These are phyloP conservation scores for Wiebesia pumilae DNA, from an alignment of 1,140 invertebrate species.

Conservation along the genomic window DNA sequence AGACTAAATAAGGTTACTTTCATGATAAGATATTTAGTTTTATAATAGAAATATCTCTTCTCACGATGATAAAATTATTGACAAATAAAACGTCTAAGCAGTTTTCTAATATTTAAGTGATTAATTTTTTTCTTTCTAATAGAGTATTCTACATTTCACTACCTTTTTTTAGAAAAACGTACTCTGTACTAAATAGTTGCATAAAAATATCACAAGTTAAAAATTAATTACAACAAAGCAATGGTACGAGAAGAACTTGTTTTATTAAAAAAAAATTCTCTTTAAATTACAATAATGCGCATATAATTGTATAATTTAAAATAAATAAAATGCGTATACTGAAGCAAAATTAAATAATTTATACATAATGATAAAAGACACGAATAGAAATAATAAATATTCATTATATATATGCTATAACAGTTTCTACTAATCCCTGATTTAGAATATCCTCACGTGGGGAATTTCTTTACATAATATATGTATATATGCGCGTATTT, in stretches of 20 bases:
- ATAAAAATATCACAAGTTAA: not conserved
- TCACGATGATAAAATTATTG: no score
- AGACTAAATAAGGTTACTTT: no score
- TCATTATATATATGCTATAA: slow-evolving; percentile 26
- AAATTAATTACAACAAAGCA: not conserved
- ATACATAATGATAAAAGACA: not conserved
- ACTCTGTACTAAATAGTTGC: no score
- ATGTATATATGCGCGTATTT: not conserved
- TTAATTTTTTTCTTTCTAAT: no score
- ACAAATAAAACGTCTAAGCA: no score
- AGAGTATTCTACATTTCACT: no score
- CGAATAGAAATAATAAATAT: not conserved
- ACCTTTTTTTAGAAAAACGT: not conserved
- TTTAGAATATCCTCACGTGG: not conserved
- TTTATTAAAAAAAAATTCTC: not conserved
- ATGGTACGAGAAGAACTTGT: not conserved
- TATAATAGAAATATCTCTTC: no score
- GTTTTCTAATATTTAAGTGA: no score
- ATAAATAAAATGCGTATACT: not conserved
- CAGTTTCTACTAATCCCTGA: slow-evolving; percentile 38
- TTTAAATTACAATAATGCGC: not conserved
- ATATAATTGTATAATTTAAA: slow-evolving; percentile 1
- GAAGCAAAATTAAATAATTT: not conserved
- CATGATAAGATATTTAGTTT: no score
- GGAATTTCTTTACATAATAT: slow-evolving; percentile 7